A percentile compares a stretch with the other conserved stretches of the same genome.
phyloP scores from a whole-genome alignment of 2,113 vertebrate species.

The Illadopsis cleaveri region DNA sequence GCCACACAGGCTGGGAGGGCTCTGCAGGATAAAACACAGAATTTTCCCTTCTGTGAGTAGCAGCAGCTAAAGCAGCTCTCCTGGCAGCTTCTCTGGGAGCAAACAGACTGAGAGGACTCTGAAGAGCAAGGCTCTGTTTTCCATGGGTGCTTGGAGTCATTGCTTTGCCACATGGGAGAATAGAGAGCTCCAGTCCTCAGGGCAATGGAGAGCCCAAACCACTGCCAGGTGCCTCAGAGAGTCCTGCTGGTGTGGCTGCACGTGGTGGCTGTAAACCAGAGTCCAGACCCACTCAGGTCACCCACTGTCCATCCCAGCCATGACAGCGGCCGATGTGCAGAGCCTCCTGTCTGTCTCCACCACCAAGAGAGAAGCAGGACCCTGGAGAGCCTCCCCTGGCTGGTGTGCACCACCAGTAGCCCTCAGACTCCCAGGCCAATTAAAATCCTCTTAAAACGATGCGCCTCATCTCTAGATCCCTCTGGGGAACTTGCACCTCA shows the following conservation, averaged over 20 bases:
- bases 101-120: neutral
- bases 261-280: neutral
- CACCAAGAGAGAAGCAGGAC: neutral
- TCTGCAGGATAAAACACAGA: neutral
- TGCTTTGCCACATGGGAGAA: neutral
- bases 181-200: neutral
- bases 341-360: neutral
- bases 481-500: slow-evolving; percentile 9
- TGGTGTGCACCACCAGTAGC: neutral
- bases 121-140: neutral
- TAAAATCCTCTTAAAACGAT: slow-evolving; percentile 23
- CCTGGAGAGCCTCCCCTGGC: neutral
- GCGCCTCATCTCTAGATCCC: neutral
- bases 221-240: neutral
- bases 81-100: neutral
- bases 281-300: rapidly evolving
- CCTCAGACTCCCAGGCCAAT: slow-evolving; percentile 30
- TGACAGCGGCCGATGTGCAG: rapidly evolving
- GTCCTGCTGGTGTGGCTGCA: neutral
- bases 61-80: neutral
- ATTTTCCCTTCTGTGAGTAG: neutral
- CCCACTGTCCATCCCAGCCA: neutral
- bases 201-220: rapidly evolving
- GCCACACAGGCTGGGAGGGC: neutral
- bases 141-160: neutral